Percentiles rank a stretch among this genome's conserved stretches.
Evolutionary conservation across 1,140 invertebrate genomes (phyloP).

Genomic region (Xylocopa sonorina): DNA sequence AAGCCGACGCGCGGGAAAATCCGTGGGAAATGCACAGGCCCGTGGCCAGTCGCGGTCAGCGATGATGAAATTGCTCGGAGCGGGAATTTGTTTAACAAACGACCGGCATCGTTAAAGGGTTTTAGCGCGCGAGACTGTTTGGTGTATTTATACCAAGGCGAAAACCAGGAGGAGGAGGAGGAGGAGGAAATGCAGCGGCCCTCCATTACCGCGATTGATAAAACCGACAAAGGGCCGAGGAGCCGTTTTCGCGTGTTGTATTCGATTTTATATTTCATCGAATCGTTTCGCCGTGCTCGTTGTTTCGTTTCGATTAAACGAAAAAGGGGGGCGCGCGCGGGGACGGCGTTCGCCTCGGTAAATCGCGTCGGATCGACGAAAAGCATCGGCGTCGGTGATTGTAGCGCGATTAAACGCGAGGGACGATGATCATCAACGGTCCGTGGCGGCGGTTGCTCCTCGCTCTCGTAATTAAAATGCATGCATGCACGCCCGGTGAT

Average conservation of each 20-base stretch:
- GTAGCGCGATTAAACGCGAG: neutral
- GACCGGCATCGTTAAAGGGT: slow-evolving; percentile 1
- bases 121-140: neutral
- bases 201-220: neutral
- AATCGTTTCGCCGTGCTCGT: too few species aligned
- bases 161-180: too few species aligned
- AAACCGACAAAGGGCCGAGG: neutral
- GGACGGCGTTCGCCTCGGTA: neutral
- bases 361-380: neutral
- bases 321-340: too few species aligned
- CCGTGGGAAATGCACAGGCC: neutral
- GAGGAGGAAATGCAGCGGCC: too few species aligned
- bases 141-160: neutral
- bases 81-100: slow-evolving; percentile 34
- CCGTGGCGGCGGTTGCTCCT: neutral
- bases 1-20: neutral
- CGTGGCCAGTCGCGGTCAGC: neutral
- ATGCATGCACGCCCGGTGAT: slow-evolving; percentile 1
- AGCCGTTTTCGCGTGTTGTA: neutral
- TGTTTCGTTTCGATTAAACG: too few species aligned
- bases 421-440: neutral
- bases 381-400: neutral
- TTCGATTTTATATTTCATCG: too few species aligned
- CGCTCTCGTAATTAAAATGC: slow-evolving; percentile 29
- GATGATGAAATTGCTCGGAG: slow-evolving; percentile 22